Percentiles rank a stretch among this genome's conserved stretches.
Conservation (phyloP, 2,113 vertebrate genomes). For the Ochotona princeps region DNA sequence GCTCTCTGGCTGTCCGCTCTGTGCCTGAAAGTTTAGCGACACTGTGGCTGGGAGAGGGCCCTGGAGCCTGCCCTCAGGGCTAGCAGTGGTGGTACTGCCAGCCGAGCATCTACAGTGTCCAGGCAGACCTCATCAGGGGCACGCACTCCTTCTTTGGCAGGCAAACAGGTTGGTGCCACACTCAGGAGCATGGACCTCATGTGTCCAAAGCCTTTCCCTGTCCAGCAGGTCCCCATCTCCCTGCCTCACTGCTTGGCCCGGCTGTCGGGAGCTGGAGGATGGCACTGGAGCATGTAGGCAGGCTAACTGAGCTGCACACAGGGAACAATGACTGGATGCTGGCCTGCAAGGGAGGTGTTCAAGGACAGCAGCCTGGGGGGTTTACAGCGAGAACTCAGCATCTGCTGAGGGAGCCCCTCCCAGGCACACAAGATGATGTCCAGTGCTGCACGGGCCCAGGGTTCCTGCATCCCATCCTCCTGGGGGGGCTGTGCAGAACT, state of each 20-base stretch:
- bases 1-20: background rate
- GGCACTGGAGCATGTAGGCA: background rate
- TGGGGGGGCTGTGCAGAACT: too few species aligned
- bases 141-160: background rate
- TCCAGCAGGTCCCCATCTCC: background rate
- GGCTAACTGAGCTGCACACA: background rate
- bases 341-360: background rate
- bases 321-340: rapidly evolving
- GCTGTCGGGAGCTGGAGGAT: background rate
- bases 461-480: background rate
- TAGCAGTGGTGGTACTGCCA: background rate
- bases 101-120: background rate
- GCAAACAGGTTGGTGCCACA: background rate
- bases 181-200: background rate
- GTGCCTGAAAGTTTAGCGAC: background rate
- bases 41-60: background rate
- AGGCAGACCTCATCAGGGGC: background rate
- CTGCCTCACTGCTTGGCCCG: background rate
- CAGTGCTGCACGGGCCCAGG: rapidly evolving
- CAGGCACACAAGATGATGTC: background rate
- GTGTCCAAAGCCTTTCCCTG: background rate
- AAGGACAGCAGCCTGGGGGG: background rate
- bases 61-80: background rate
- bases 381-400: background rate
- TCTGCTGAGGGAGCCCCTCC: background rate